A percentile compares a stretch with the other conserved stretches of the same genome.
Evolutionary conservation across 2,888 invertebrate genomes (phyloP).

Genomic region (Andricus quercusramuli): DNA sequence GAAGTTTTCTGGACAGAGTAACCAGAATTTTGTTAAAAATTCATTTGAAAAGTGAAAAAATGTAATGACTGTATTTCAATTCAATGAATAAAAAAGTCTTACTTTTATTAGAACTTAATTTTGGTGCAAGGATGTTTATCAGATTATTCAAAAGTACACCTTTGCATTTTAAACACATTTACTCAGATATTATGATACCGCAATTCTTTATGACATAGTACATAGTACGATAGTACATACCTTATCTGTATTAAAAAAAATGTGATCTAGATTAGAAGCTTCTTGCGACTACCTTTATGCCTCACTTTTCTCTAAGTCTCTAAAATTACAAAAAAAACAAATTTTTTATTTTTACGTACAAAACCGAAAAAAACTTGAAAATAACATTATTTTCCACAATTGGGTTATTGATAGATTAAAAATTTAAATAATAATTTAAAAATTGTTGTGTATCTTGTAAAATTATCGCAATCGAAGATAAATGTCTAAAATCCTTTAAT

Average conservation of each 20-base stretch:
- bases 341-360: not conserved
- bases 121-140: not conserved
- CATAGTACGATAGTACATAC: too few species aligned
- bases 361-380: too few species aligned
- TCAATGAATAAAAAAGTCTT: not conserved
- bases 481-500: not conserved
- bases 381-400: too few species aligned
- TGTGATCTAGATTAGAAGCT: slow-evolving; percentile 17
- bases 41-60: not conserved
- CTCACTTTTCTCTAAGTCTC: not conserved
- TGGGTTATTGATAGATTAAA: too few species aligned
- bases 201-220: not conserved
- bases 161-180: slow-evolving; percentile 12
- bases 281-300: not conserved
- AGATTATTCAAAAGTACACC: slow-evolving; percentile 1
- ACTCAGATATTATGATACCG: slow-evolving; percentile 14
- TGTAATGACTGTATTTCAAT: not conserved
- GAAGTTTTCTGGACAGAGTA: slow-evolving; percentile 4
- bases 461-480: not conserved
- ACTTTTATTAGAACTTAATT: too few species aligned
- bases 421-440: not conserved
- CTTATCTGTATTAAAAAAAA: slow-evolving; percentile 31
- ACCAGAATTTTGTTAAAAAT: not conserved
- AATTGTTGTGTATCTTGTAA: not conserved
- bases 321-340: not conserved